These are phyloP conservation scores for Scotopteryx bipunctaria DNA, from an alignment of 2,888 invertebrate species.

Conservation along the genomic window DNA sequence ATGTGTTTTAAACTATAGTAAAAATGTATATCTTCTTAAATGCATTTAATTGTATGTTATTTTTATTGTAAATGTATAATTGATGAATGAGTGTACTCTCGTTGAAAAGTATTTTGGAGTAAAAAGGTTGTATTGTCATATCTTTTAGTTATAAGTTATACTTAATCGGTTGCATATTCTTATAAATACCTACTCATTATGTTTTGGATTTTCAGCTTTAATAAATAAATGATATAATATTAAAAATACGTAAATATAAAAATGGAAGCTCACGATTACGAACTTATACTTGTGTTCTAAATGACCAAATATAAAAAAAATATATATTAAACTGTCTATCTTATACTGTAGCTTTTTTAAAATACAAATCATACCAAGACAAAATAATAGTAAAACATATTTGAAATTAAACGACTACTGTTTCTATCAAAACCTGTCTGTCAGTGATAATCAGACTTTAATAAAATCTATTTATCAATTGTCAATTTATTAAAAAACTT, in stretches of 20 bases:
- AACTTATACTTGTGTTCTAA: constrained; percentile 47
- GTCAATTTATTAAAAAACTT: constrained; percentile 38
- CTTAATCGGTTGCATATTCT: constrained; percentile 13
- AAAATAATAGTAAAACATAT: not conserved
- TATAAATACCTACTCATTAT: constrained; percentile 26
- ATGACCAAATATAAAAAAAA: constrained; percentile 46
- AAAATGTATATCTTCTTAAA: constrained; percentile 37
- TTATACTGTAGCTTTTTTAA: constrained; percentile 59
- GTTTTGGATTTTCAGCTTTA: constrained; percentile 53
- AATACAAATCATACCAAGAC: constrained; percentile 16
- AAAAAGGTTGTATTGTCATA: constrained; percentile 37
- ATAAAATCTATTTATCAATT: constrained; percentile 20
- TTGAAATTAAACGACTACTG: not conserved
- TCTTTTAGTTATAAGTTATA: constrained; percentile 33
- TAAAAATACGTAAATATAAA: not conserved
- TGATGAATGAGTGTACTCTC: constrained; percentile 12
- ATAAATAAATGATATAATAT: constrained; percentile 22
- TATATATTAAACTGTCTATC: constrained; percentile 36
- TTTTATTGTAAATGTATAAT: constrained; percentile 16
- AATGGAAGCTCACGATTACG: constrained; percentile 24
- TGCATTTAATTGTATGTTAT: constrained; percentile 42
- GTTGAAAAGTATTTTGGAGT: constrained; percentile 21
- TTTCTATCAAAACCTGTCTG: not conserved
- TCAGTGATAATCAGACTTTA: constrained; percentile 11
- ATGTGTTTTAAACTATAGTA: constrained; percentile 25